Percentiles rank a stretch among this genome's conserved stretches.
phyloP scores from a whole-genome alignment of 2,888 invertebrate genomes.

The Entomobrya multifasciata region DNA sequence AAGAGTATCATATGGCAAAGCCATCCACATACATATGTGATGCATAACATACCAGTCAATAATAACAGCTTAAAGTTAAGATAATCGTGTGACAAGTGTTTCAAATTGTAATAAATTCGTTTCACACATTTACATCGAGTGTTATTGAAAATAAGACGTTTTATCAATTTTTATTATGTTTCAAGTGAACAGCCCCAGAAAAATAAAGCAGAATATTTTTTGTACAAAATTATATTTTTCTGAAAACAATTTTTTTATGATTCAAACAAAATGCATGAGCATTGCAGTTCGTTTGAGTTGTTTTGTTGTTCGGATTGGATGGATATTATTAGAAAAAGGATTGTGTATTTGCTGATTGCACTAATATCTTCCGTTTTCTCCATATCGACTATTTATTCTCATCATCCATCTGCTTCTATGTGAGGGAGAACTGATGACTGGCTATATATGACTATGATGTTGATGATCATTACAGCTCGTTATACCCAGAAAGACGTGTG shows the following conservation, averaged over 20 bases:
- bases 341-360: not conserved
- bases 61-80: not conserved
- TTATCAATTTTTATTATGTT: no score
- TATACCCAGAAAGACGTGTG: conserved; percentile 15
- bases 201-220: no score
- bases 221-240: no score
- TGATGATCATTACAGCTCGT: conserved; percentile 19
- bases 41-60: not conserved
- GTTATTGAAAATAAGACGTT: no score
- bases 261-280: no score
- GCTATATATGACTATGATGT: not conserved
- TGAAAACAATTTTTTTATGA: no score
- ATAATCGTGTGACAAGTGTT: no score
- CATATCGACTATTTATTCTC: not conserved
- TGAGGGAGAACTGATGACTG: not conserved
- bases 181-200: no score
- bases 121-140: no score
- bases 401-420: not conserved
- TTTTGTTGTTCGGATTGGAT: not conserved
- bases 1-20: not conserved
- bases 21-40: no score
- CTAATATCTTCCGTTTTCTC: not conserved
- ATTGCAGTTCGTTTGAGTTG: no score
- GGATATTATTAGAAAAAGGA: not conserved
- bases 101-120: no score